Evolutionary conservation across 2,888 invertebrate genomes (phyloP).

Genomic region (Pyrocoelia pectoralis): DNA sequence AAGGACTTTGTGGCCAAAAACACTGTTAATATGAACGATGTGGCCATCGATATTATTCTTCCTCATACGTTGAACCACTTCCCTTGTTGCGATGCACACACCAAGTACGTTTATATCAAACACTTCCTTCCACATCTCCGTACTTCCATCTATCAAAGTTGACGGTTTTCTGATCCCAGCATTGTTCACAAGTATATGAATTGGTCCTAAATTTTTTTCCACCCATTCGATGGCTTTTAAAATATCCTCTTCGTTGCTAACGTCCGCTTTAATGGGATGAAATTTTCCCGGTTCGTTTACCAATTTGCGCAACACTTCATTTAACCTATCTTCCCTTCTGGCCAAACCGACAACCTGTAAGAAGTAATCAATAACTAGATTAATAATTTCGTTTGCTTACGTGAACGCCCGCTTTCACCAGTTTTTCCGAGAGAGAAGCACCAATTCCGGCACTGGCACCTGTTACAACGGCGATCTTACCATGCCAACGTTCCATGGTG

Average conservation of each 20-base stretch:
- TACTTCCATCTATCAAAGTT: constrained; percentile 15
- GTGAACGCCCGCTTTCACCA: no score
- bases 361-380: no score
- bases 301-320: constrained; percentile 38
- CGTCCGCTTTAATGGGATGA: constrained; percentile 41
- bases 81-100: constrained; percentile 25
- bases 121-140: constrained; percentile 18
- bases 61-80: constrained; percentile 24
- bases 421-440: no score
- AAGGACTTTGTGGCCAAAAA: constrained; percentile 18
- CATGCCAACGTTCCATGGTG: no score
- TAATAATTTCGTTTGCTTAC: no score
- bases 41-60: constrained; percentile 14
- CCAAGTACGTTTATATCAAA: constrained; percentile 29
- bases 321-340: constrained; percentile 42
- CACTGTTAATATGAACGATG: constrained; percentile 28
- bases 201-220: constrained; percentile 41
- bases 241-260: constrained; percentile 46
- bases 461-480: no score
- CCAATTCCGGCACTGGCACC: no score
- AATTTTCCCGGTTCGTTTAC: constrained; percentile 40
- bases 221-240: constrained; percentile 44
- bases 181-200: constrained; percentile 46
- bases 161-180: constrained; percentile 39
- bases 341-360: constrained; percentile 44